Conservation (phyloP, 2,888 invertebrate genomes). For the Druceiella hillmani region DNA sequence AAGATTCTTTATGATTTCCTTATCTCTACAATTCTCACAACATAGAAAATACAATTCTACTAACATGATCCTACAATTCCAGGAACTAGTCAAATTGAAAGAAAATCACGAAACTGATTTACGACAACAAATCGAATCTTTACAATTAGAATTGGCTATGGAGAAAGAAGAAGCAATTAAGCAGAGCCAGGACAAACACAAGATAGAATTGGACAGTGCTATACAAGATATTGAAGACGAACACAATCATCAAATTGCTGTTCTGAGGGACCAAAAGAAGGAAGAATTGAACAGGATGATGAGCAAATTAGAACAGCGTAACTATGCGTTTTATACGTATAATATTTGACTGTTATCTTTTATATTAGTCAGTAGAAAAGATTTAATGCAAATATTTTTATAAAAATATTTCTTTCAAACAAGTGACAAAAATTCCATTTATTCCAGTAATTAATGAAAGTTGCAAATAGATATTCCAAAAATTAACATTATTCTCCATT, state of each 20-base stretch:
- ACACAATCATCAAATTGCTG: slow-evolving; percentile 36
- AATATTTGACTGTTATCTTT: slow-evolving; percentile 35
- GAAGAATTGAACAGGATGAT: slow-evolving; percentile 30
- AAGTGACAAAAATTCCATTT: too few species aligned
- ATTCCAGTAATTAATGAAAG: too few species aligned
- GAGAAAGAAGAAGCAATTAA: slow-evolving; percentile 39
- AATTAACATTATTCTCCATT: too few species aligned
- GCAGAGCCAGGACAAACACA: slow-evolving; percentile 30
- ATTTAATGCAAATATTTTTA: too few species aligned
- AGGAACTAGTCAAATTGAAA: too few species aligned
- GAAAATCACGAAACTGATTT: slow-evolving; percentile 36
- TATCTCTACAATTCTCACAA: too few species aligned
- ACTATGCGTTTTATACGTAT: slow-evolving; percentile 25
- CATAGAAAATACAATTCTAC: too few species aligned
- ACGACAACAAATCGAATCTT: slow-evolving; percentile 35
- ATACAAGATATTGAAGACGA: slow-evolving; percentile 50
- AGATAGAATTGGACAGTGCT: slow-evolving; percentile 42
- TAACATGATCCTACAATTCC: too few species aligned
- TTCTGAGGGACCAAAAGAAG: slow-evolving; percentile 19
- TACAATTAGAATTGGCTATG: slow-evolving; percentile 44
- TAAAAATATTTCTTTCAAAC: too few species aligned
- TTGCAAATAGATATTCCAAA: too few species aligned
- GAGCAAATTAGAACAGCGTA: slow-evolving; percentile 29
- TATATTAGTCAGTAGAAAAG: too few species aligned
- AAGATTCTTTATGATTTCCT: too few species aligned